Conservation (phyloP, 2,888 invertebrate species). For the Drosophila mayaguana region DNA sequence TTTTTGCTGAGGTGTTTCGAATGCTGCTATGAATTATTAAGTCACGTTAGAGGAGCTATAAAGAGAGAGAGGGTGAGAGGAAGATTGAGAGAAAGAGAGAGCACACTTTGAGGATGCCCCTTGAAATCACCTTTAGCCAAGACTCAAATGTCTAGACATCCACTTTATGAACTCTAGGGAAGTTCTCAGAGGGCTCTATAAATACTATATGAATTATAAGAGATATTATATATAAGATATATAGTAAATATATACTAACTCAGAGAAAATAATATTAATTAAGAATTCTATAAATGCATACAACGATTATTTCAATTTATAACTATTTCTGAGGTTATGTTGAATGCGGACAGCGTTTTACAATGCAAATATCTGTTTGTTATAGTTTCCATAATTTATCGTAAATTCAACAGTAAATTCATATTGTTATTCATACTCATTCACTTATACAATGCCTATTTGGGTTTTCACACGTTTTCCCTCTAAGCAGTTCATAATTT, state of each 20-base stretch:
- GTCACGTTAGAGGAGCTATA: not conserved
- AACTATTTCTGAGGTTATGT: too few species aligned
- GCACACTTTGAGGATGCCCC: not conserved
- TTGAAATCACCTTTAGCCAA: not conserved
- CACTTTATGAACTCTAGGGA: not conserved
- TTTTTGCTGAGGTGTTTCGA: not conserved
- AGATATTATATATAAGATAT: too few species aligned
- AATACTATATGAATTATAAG: too few species aligned
- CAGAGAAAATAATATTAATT: too few species aligned
- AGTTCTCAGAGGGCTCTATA: too few species aligned
- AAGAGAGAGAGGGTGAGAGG: too few species aligned
- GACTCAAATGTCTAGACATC: too few species aligned
- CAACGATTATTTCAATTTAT: too few species aligned
- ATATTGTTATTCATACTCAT: not conserved
- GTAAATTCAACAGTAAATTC: not conserved
- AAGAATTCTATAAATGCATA: too few species aligned
- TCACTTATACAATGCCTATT: not conserved
- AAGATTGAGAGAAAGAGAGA: not conserved
- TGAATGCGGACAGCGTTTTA: not conserved
- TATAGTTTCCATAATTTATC: not conserved
- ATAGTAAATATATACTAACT: too few species aligned
- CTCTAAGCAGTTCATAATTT: slow-evolving; percentile 12
- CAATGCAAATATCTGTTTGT: not conserved
- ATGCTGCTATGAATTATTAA: not conserved
- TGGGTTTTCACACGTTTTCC: not conserved